phyloP scores from a whole-genome alignment of 2,888 invertebrate species.

The Hirudinaria manillensis region DNA sequence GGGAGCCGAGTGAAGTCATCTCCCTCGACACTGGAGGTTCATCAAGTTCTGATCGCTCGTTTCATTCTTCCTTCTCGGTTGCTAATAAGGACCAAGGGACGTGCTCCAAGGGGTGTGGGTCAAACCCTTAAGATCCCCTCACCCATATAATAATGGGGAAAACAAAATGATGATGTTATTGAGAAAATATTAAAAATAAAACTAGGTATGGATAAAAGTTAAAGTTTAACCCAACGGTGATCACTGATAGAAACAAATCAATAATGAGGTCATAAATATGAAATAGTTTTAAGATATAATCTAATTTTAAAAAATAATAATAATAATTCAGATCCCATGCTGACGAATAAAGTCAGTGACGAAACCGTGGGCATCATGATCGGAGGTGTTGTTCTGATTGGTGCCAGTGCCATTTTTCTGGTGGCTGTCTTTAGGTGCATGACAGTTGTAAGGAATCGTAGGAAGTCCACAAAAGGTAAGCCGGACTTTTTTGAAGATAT shows the following conservation, averaged over 20 bases:
- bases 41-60: too few relatives aligned
- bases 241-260: neutral
- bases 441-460: constrained; percentile 5
- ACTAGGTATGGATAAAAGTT: too few relatives aligned
- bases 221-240: too few relatives aligned
- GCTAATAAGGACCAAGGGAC: too few relatives aligned
- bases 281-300: neutral
- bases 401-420: constrained; percentile 10
- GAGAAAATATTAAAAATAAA: too few relatives aligned
- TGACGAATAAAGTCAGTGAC: constrained; percentile 8
- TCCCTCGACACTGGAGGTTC: constrained; percentile 35
- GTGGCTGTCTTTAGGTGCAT: constrained; percentile 13
- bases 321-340: neutral
- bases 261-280: neutral
- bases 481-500: neutral
- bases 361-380: constrained; percentile 10
- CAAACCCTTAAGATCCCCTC: too few relatives aligned
- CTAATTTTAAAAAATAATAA: too few relatives aligned
- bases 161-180: too few relatives aligned
- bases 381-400: constrained; percentile 2
- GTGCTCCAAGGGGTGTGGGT: too few relatives aligned
- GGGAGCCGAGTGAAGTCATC: constrained; percentile 34
- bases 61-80: too few relatives aligned
- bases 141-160: too few relatives aligned
- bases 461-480: constrained; percentile 8